Evolutionary conservation across 2,888 invertebrate genomes (phyloP).

Genomic region (Neuroscelio doddi): DNA sequence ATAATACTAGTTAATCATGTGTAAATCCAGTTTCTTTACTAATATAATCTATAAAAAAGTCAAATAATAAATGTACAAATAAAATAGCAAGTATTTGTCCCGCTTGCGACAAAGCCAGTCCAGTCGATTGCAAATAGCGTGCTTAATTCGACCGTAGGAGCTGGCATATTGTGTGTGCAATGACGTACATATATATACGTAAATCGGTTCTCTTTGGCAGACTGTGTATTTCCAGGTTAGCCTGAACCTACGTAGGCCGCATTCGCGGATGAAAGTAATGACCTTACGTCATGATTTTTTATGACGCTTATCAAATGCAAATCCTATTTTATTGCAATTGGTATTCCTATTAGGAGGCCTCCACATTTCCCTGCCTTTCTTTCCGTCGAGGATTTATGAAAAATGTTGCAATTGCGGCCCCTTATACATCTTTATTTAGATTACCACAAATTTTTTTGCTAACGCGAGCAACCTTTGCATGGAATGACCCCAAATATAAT

Average conservation of each 20-base stretch:
- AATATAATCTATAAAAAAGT: no score
- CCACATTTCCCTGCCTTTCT: conserved; percentile 40
- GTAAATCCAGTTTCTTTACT: no score
- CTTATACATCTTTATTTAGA: conserved; percentile 58
- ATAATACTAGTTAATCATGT: no score
- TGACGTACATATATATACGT: conserved; percentile 11
- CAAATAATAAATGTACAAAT: conserved; percentile 20
- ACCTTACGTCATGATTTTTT: conserved; percentile 64
- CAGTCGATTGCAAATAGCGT: conserved; percentile 33
- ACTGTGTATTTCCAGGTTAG: conserved; percentile 42
- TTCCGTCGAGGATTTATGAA: conserved; percentile 61
- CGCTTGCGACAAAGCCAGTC: conserved; percentile 26
- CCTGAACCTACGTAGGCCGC: conserved; percentile 36
- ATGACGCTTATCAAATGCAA: conserved; percentile 69
- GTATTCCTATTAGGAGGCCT: conserved; percentile 63
- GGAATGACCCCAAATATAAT: conserved; percentile 36
- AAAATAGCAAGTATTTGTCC: conserved; percentile 26
- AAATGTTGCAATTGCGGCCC: conserved; percentile 52
- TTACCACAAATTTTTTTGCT: conserved; percentile 45
- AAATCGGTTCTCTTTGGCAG: conserved; percentile 37
- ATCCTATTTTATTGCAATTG: conserved; percentile 70
- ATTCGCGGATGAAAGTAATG: conserved; percentile 51
- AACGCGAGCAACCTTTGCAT: conserved; percentile 29
- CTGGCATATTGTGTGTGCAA: conserved; percentile 19
- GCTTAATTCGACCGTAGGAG: conserved; percentile 44